These are phyloP conservation scores for Pseudorectes ferrugineus DNA, from an alignment of 2,113 vertebrate genomes.

Conservation along the genomic window DNA sequence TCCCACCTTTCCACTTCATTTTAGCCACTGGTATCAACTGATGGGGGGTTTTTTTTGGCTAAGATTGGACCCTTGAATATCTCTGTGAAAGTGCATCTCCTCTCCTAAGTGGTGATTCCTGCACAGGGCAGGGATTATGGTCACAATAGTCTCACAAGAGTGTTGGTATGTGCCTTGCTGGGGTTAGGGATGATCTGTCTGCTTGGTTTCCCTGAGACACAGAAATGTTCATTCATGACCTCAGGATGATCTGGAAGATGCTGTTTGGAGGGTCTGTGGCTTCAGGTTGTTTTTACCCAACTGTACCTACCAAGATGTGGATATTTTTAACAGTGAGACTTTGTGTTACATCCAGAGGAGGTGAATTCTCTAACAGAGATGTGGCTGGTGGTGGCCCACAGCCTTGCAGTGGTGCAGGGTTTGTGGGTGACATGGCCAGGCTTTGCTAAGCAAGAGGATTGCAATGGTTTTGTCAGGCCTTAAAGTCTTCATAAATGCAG, in stretches of 20 bases:
- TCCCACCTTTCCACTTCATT: background rate
- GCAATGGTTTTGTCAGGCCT: background rate
- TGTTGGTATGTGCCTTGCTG: background rate
- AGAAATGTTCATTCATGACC: background rate
- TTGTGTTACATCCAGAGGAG: background rate
- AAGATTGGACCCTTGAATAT: background rate
- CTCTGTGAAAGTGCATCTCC: background rate
- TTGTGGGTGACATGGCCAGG: background rate
- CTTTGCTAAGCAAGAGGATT: background rate
- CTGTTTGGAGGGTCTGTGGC: background rate
- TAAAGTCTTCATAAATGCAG: background rate
- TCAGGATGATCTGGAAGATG: background rate
- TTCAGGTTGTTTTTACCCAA: background rate
- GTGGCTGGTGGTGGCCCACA: background rate
- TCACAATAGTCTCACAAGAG: background rate
- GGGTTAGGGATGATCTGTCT: background rate
- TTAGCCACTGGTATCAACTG: background rate
- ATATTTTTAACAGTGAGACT: background rate
- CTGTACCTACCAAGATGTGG: background rate
- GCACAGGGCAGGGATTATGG: background rate
- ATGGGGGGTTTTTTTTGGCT: background rate
- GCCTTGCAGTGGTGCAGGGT: background rate
- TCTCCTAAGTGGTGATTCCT: background rate
- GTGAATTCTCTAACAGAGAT: background rate
- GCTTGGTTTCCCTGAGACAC: background rate